Base-by-base conservation (phyloP, 2,888 invertebrate species). In the Conchocele bisecta region DNA sequence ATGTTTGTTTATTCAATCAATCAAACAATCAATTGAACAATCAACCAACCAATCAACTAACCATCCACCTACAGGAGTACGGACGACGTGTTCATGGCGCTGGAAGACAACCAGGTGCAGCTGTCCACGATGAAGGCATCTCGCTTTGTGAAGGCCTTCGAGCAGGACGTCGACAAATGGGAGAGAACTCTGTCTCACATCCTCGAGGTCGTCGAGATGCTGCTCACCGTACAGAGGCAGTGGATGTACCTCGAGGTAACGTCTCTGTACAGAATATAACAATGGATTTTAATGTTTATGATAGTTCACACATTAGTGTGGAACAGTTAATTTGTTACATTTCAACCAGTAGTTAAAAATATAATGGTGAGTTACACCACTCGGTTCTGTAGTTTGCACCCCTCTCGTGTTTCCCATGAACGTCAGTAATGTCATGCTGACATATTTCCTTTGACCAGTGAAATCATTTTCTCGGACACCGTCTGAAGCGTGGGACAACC, bases 51-150 rank as follows among this genome's bases (percentile, higher is more conserved):
- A 35, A n/a, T 11, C n/a, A 11, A 35, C 11, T 11, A 11, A 35
- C 37, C 37, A 35, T 35, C 37, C 37, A 35, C n/a, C 37, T 56
- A 39, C 82, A 90, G 90, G 82, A 84, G 88, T 29, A 91, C 95
- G 0, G 97, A 97, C 53, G 96, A 96, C 6, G 94, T 96, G 58
- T 94, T 94, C 87, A 94, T 94, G 92, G 93, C 93, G 51, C 91
- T 97, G 44, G 97, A 97, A 91, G 97, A 97, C 78, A 95, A 97
- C 89, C 94, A 96, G 92, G 94, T 96, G 26, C 95, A 95, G 83
- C 92, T 97, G 50, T 95, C 96, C 0, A 94, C 95, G 0, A 96
- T 97, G 95, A 97, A 97, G 90, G 94, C 96, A 0, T 96, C 96
- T 0, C 92, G 92, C 89, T 93, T 91, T 91, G 96, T 96, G 0